Evolutionary conservation across 2,797 vertebrate genomes (phyloP), one percentile per base, ranked within the genome.

Genomic region (Hozukius guyotensis): DNA sequence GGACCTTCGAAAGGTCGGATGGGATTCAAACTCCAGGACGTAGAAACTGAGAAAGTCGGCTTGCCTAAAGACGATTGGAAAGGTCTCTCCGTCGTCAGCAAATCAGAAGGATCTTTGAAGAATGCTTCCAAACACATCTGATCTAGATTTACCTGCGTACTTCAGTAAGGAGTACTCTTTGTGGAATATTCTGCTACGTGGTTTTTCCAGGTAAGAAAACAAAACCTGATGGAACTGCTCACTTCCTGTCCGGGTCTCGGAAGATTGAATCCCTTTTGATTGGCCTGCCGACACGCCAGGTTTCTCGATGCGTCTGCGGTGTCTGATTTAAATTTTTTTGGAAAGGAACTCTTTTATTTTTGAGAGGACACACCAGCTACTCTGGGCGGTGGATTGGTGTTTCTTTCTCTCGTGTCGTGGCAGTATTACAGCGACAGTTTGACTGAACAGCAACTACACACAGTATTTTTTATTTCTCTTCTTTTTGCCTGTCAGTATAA

Each of bases 371-470:
- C 16, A 36, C 14, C 57, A 36, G 32, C 66, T 12, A 2, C 27
- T 62, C 14, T 12, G 5, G 46, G 5, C 34, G 29, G 60, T 34
- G 13, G 56, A 10, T 20, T 31, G 0, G 3, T 38, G 8, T 42
- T 68, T 31, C 4, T 72, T 60, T 57, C 2, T 46, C n/a, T 22
- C 22, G 6, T 62, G 8, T 55, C n/a, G 16, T 8, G 31, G 32
- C 61, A 77, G 81, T 84, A 31, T 86, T 85, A 78, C 22, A 60
- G 24, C 66, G 14, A 60, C 62, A 78, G 42, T 85, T 46, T 75
- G 46, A 74, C 73, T 81, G 25, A 77, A 57, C 5, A 46, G 27
- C 1, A 59, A 79, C 64, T 24, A 72, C 62, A 72, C 62, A 32
- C 52, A 86, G 82, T 84, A 49, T 82, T 68, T 77, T 9, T 52